Evolutionary conservation across 2,888 invertebrate species (phyloP).

Genomic region (Cerastis leucographa): DNA sequence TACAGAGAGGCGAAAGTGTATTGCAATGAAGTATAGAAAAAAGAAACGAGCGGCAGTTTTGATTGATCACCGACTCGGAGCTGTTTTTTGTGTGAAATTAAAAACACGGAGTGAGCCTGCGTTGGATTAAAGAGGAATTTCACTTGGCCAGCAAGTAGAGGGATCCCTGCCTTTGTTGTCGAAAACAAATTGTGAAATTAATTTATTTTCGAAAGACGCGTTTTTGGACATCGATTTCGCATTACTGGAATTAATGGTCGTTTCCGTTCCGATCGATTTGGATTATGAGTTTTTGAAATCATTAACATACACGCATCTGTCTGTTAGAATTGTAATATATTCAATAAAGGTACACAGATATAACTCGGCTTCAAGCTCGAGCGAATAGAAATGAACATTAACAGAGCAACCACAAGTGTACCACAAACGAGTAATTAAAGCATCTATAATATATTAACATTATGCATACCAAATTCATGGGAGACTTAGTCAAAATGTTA

Average conservation of each 20-base stretch:
- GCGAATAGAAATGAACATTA: conserved; percentile 77
- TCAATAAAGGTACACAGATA: conserved; percentile 44
- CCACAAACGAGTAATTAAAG: conserved; percentile 89
- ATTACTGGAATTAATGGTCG: conserved; percentile 77
- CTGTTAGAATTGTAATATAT: conserved; percentile 39
- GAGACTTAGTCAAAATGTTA: conserved; percentile 85
- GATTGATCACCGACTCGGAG: conserved; percentile 89
- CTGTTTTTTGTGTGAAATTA: conserved; percentile 90
- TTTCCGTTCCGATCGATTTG: conserved; percentile 67
- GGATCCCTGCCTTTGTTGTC: conserved; percentile 80
- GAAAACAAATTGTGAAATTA: conserved; percentile 82
- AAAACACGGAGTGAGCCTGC: conserved; percentile 88
- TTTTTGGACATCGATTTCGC: conserved; percentile 79
- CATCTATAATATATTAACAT: conserved; percentile 89
- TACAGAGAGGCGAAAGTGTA: conserved; percentile 88
- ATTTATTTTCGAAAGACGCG: conserved; percentile 80
- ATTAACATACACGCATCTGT: conserved; percentile 60
- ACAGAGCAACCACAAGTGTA: conserved; percentile 80
- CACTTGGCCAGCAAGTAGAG: conserved; percentile 81
- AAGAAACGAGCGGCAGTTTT: conserved; percentile 86
- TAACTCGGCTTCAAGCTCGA: conserved; percentile 53
- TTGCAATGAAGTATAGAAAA: conserved; percentile 88
- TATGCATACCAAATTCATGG: conserved; percentile 87
- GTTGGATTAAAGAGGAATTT: conserved; percentile 89
- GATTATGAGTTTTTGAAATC: conserved; percentile 63